phyloP scores from a whole-genome alignment of 1,140 invertebrate genomes.

The Tigriopus japonicus region DNA sequence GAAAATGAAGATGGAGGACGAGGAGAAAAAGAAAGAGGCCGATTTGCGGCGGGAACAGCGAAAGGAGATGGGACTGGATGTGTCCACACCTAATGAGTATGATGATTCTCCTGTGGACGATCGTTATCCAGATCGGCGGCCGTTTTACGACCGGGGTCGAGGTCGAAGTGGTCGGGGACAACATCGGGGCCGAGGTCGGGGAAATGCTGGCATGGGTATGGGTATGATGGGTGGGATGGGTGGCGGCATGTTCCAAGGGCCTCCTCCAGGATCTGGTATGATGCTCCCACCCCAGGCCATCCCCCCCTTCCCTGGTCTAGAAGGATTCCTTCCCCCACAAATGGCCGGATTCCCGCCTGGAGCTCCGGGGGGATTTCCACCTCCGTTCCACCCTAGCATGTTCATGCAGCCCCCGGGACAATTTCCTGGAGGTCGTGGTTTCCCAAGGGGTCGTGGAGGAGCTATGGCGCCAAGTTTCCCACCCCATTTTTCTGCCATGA shows the following conservation, averaged over 20 bases:
- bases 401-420: neutral
- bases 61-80: neutral
- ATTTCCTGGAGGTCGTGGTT: neutral
- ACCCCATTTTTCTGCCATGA: neutral
- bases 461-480: too few species aligned
- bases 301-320: neutral
- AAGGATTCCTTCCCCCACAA: neutral
- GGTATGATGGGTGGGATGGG: neutral
- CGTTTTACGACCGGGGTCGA: neutral
- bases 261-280: neutral
- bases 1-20: conserved; percentile 11
- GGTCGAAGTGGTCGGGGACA: neutral
- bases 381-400: neutral
- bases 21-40: neutral
- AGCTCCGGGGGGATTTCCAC: too few species aligned
- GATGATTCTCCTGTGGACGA: neutral
- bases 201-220: neutral
- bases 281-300: too few species aligned
- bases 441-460: neutral
- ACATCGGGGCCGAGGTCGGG: neutral
- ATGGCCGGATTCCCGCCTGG: neutral
- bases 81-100: neutral
- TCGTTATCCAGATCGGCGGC: neutral
- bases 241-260: neutral
- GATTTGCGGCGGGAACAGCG: neutral